Base-by-base conservation (phyloP, 2,797 vertebrate species). In the Argentina silus region DNA sequence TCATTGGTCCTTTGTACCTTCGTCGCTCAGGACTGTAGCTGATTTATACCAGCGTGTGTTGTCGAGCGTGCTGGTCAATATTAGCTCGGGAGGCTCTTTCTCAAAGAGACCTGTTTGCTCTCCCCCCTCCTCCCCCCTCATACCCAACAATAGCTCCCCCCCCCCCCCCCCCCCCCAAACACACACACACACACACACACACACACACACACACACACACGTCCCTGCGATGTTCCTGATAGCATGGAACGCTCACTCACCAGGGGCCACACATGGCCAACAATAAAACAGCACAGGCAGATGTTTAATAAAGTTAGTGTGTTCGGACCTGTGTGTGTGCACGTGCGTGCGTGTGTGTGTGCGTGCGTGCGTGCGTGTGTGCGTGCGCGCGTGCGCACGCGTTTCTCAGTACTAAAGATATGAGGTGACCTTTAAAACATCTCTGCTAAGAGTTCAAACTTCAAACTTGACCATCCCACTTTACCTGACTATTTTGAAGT, bases 21-120 rank as follows among this genome's bases (percentile, higher is more conserved):
- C n/a, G 70, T 89, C 72, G 27, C 27, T 4, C 27, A 87, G 86
- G 86, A 91, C 87, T 88, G 86, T 90, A 79, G 83, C 85, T 85
- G 86, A 91, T 91, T 85, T 77, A 78, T 83, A 82, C 81, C 75
- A 79, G 83, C 73, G 80, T 82, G 79, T 87, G 86, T 88, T 68
- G 77, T 81, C 45, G 48, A 78, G 85, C 63, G 7, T 43, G 62
- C 83, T 74, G 87, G 90, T 93, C 90, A 94, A 94, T 94, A 93
- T 93, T 94, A 88, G 87, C 88, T 91, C 85, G 87, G 85, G 77
- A 85, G 84, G 72, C 71, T 47, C 83, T 70, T 83, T 90, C 85
- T 90, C 83, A 85, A 87, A 90, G 72, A 77, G 78, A 69, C 48
- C 67, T 85, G 84, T 88, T 86, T 85, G 81, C 68, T 70, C 83